Base-by-base conservation (phyloP, 1,140 invertebrate genomes). In the Brevipalpus yothersi region DNA sequence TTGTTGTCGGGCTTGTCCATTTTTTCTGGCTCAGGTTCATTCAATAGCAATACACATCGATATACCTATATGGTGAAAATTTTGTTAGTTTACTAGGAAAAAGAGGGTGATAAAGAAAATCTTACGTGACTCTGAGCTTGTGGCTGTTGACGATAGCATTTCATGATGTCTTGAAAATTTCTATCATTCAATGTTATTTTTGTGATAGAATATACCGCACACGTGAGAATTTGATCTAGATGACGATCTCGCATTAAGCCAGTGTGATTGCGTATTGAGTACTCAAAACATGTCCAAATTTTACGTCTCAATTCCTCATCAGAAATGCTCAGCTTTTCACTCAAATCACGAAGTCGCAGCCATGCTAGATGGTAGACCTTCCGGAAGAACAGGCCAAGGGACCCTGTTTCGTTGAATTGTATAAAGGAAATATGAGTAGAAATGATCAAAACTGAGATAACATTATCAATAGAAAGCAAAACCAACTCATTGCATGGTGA, bases 171-270 rank as follows among this genome's bases (percentile, higher is more conserved):
- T 53, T 82, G 83, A 70, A 95, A 94, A 54, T 80, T 79, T 65
- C 75, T 73, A 62, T 82, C 75, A 64, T 73, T 66, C 69, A 75
- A 70, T 15, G 72, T 69, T 41, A 93, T 81, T 76, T 90, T 94
- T 66, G 86, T 87, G 63, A 96, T 86, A 53, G 95, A 86, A 72
- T 97, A 98, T 61, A 96, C 81, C 62, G 88, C 80, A 74, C 93
- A 97, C 91, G 98, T 95, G n/a, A 98, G 76, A 60, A 96, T 80
- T 74, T 98, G 94, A 74, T 98, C 94, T 17, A 98, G 74, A 74
- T 98, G 92, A 12, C 93, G 75, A 72, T 95, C 89, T 63, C 79
- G 76, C 80, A 94, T 84, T 8, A 95, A 72, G 60, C 82, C 77
- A 0, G 82, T 83, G 65, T 90, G 78, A 60, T 87, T 77, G 58